Conservation (phyloP, 1,140 invertebrate genomes). For the Asobara japonica region DNA sequence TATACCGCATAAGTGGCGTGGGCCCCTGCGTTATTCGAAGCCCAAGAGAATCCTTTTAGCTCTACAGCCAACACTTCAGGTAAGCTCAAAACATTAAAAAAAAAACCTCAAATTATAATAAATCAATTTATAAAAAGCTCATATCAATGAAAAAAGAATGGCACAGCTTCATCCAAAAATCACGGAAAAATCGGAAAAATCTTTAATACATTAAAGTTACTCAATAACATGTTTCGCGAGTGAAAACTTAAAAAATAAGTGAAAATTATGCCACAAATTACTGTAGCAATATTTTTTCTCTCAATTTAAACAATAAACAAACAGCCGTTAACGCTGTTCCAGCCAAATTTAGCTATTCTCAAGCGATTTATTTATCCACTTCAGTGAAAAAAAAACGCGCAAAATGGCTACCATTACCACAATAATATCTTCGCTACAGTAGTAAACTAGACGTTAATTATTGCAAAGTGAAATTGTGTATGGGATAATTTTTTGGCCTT, state of each 20-base stretch:
- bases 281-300: not conserved
- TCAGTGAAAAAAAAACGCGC: not conserved
- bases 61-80: slow-evolving; percentile 67
- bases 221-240: slow-evolving; percentile 12
- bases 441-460: not conserved
- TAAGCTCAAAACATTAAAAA: slow-evolving; percentile 62
- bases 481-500: not conserved
- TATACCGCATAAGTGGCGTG: slow-evolving; percentile 72
- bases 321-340: not conserved
- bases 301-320: not conserved
- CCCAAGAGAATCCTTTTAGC: slow-evolving; percentile 68
- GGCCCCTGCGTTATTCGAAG: slow-evolving; percentile 71
- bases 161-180: no score
- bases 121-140: not conserved
- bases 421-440: not conserved
- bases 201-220: not conserved
- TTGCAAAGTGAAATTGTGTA: not conserved
- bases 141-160: no score
- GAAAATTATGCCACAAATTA: not conserved
- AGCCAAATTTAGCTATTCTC: no score
- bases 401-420: slow-evolving; percentile 9
- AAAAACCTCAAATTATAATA: slow-evolving; percentile 52
- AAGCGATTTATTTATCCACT: not conserved
- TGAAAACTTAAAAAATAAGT: not conserved
- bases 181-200: no score